A percentile compares a stretch with the other conserved stretches of the same genome.
Evolutionary conservation across 2,888 invertebrate genomes (phyloP).

Genomic region (Sarcophaga carnaria): DNA sequence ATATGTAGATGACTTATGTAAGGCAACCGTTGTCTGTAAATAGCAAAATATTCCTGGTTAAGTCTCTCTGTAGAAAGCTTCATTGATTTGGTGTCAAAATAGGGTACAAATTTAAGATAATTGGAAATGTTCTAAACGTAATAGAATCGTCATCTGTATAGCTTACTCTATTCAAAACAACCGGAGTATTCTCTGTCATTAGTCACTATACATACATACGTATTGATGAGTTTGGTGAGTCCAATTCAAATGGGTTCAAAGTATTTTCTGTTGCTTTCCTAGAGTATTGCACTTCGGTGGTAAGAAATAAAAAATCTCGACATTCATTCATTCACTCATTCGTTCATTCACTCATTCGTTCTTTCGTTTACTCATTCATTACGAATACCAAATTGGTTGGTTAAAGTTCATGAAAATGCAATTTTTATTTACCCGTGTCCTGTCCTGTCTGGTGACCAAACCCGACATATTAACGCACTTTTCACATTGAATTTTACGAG

Average conservation of each 20-base stretch:
- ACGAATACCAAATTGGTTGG: constrained; percentile 69
- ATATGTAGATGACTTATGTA: too few species aligned
- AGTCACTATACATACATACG: too few species aligned
- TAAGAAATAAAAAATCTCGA: constrained; percentile 73
- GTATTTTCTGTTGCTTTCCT: constrained; percentile 14
- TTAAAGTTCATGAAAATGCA: constrained; percentile 81
- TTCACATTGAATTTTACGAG: constrained; percentile 59
- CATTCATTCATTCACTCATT: constrained; percentile 50
- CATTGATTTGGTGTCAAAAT: too few species aligned
- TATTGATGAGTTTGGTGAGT: too few species aligned
- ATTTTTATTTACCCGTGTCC: constrained; percentile 76
- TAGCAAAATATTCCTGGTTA: too few species aligned
- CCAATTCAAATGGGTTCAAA: constrained; percentile 43
- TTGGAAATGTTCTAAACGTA: too few species aligned
- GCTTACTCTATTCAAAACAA: too few species aligned
- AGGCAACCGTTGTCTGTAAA: too few species aligned
- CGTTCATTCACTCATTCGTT: constrained; percentile 25
- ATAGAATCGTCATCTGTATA: too few species aligned
- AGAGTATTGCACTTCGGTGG: neutral
- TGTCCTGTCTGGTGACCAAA: constrained; percentile 24
- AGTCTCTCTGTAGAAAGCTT: too few species aligned
- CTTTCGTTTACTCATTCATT: constrained; percentile 32
- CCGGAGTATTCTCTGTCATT: too few species aligned
- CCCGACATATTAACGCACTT: constrained; percentile 61
- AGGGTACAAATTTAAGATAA: too few species aligned